Conservation (phyloP, 2,888 invertebrate species). For the Ectropis crepuscularia region DNA sequence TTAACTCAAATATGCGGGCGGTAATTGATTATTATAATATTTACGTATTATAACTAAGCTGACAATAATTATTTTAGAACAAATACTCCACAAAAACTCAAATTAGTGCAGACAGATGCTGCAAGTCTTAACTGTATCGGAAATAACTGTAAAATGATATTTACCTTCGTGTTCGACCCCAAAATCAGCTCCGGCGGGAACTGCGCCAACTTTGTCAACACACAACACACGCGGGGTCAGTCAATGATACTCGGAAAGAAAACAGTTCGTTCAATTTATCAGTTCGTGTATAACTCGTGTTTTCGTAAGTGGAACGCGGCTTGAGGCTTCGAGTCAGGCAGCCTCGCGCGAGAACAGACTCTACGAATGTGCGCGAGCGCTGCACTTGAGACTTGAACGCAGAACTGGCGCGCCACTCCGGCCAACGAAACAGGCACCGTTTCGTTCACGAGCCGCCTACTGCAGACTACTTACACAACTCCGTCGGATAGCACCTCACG, state of each 20-base stretch:
- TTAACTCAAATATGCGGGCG: no score
- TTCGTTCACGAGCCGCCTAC: constrained; percentile 31
- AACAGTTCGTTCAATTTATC: constrained; percentile 39
- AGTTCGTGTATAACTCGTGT: constrained; percentile 46
- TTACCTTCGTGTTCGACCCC: constrained; percentile 66
- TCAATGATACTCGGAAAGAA: constrained; percentile 37
- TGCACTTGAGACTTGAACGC: constrained; percentile 80
- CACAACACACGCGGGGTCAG: constrained; percentile 62
- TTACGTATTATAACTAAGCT: no score
- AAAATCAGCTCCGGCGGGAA: constrained; percentile 53
- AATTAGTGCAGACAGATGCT: constrained; percentile 25
- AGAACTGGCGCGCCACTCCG: constrained; percentile 73
- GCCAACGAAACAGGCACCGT: constrained; percentile 46
- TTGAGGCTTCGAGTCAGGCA: constrained; percentile 57
- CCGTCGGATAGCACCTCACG: constrained; percentile 56
- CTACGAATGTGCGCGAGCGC: constrained; percentile 72
- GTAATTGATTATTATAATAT: no score
- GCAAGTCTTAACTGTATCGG: constrained; percentile 50
- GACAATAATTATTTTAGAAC: no score
- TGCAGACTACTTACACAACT: constrained; percentile 49
- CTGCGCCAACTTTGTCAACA: constrained; percentile 53
- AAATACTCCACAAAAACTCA: background rate
- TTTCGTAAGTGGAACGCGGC: constrained; percentile 58
- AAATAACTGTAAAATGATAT: constrained; percentile 60
- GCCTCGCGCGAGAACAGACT: constrained; percentile 64